A percentile compares a stretch with the other conserved stretches of the same genome.
These are phyloP conservation scores for Grus americana DNA, from an alignment of 2,113 vertebrate genomes.

Conservation along the genomic window DNA sequence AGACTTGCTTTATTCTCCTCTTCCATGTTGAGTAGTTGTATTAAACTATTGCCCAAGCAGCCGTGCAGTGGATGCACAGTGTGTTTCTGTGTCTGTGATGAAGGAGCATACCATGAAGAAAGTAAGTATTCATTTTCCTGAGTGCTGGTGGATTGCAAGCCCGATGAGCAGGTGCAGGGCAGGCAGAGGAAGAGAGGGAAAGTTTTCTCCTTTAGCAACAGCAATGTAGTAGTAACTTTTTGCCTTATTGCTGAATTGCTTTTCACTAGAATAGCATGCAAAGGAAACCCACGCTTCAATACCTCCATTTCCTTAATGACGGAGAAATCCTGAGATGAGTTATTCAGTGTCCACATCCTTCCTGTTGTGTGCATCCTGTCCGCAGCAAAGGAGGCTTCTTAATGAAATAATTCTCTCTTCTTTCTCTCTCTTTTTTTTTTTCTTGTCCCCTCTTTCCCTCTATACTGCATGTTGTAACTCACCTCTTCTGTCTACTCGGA, in stretches of 20 bases:
- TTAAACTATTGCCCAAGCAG: neutral
- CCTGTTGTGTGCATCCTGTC: conserved; percentile 71
- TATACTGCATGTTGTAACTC: neutral
- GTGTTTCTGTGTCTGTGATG: neutral
- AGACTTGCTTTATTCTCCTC: neutral
- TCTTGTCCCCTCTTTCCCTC: neutral
- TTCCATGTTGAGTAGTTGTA: neutral
- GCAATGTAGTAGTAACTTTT: neutral
- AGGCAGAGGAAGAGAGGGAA: conserved; percentile 38
- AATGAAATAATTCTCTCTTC: neutral
- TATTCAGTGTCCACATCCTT: conserved; percentile 66
- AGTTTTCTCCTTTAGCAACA: conserved; percentile 6
- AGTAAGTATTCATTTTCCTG: neutral
- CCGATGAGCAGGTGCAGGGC: neutral
- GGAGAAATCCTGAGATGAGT: conserved; percentile 67
- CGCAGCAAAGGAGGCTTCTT: conserved; percentile 33
- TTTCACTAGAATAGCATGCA: conserved; percentile 20
- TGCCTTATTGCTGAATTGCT: neutral
- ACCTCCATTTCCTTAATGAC: conserved; percentile 49
- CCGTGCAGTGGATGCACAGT: fast-evolving
- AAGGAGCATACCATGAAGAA: neutral
- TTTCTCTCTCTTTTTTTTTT: neutral
- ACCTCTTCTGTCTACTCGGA: neutral
- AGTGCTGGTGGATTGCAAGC: neutral
- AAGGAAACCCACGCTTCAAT: conserved; percentile 22